Evolutionary conservation across 2,113 vertebrate genomes (phyloP).

Genomic region (Rynchops niger): DNA sequence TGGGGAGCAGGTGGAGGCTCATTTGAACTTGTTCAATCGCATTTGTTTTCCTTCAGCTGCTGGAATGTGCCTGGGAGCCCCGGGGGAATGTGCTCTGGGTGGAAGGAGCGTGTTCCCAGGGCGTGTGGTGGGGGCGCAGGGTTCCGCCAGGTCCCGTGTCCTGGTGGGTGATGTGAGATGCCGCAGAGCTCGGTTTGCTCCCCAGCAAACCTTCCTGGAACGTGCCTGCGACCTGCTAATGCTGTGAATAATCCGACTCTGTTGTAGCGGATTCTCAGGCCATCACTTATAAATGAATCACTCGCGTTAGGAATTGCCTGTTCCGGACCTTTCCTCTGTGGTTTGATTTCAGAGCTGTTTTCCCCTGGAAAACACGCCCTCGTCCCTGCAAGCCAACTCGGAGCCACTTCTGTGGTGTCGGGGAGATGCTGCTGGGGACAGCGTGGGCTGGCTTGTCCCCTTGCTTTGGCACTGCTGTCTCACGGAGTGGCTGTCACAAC

Average conservation of each 20-base stretch:
- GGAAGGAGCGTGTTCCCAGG: neutral
- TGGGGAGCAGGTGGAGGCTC: neutral
- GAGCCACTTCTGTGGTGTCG: neutral
- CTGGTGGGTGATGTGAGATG: neutral
- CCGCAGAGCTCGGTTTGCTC: neutral
- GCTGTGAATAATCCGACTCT: neutral
- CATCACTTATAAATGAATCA: accelerated
- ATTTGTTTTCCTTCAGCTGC: neutral
- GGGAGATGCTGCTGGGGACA: neutral
- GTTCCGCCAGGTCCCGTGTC: neutral
- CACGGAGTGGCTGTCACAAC: accelerated
- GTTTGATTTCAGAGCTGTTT: neutral
- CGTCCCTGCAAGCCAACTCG: accelerated
- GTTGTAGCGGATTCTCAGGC: accelerated
- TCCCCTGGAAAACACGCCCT: neutral
- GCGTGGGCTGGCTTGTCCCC: neutral
- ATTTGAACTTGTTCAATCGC: accelerated
- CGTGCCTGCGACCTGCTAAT: neutral
- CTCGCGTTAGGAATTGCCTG: neutral
- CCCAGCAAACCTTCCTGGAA: neutral
- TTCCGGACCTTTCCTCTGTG: neutral
- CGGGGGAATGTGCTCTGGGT: neutral
- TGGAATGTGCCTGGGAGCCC: neutral
- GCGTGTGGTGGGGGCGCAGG: accelerated
- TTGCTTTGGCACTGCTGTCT: neutral